These are phyloP conservation scores for Balearica regulorum DNA, from an alignment of 2,797 vertebrate species.

Conservation along the genomic window DNA sequence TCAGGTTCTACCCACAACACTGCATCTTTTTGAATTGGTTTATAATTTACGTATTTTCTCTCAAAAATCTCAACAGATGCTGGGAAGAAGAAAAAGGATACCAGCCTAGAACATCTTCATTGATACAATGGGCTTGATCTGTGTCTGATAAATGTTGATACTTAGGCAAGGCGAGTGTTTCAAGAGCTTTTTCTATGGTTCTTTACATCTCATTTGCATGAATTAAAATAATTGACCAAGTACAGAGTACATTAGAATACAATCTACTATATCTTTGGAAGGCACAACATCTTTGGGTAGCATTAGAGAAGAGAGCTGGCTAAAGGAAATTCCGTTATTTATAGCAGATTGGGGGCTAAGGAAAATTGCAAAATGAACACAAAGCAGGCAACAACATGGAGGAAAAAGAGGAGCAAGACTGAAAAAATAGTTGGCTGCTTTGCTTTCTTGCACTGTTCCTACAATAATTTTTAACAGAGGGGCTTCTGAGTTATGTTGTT, in stretches of 20 bases:
- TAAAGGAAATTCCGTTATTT: neutral
- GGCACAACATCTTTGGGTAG: neutral
- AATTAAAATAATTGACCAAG: conserved; percentile 16
- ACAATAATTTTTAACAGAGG: neutral
- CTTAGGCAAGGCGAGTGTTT: neutral
- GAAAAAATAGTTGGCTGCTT: neutral
- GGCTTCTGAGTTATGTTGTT: neutral
- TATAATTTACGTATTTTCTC: neutral
- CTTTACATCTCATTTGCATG: neutral
- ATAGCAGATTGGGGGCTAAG: neutral
- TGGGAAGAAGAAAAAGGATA: neutral
- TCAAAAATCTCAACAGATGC: neutral
- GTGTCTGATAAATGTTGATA: neutral
- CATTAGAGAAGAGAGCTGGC: neutral
- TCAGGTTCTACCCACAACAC: neutral
- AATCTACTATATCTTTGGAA: neutral
- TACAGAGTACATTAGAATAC: neutral
- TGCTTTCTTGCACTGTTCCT: neutral
- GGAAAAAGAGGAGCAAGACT: neutral
- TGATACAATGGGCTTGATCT: neutral
- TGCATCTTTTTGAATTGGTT: neutral
- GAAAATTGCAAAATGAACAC: neutral
- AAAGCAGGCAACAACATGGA: neutral
- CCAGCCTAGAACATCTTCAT: neutral
- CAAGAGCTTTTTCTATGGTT: neutral